Evolutionary conservation across 2,113 vertebrate genomes (phyloP), one percentile per base, ranked within the genome.

Genomic region (Cephalopterus ornatus): DNA sequence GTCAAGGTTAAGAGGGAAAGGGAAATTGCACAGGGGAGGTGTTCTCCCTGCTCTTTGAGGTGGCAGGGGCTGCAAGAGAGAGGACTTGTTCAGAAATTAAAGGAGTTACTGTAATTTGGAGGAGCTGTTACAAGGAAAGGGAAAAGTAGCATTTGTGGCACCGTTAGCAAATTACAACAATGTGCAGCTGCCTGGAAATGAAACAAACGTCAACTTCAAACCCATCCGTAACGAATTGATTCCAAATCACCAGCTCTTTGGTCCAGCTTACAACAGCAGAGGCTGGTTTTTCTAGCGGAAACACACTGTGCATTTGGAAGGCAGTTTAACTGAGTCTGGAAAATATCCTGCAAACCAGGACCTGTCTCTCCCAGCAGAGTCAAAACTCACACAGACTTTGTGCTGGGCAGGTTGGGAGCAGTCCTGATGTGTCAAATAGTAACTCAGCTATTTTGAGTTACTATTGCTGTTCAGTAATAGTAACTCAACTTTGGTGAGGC

Each of bases 1-100:
- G 95, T 96, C 96, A 96, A 96, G 93, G 96, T 96, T 94, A 96
- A 97, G 95, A 95, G 93, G 85, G 76, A 86, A 96, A 68, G 76
- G 95, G 90, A 96, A 96, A 94, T 68, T n/a, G 79, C n/a, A 3
- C 50, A 86, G 85, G 82, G 95, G 93, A 67, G 76, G 88, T 56
- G 68, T 72, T 84, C 55, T 8, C 13, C 24, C 75, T 81, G 72
- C 88, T 84, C 79, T 78, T 53, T 11, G 32, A 71, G 85, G 83
- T 61, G 88, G 86, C 37, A 28, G 63, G 17, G 68, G 74, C 88
- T 79, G 88, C 59, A 41, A 85, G 85, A 93, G 90, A 50, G 79
- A 46, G 50, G 68, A n/a, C 42, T 89, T n/a, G 70, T 6, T n/a
- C 52, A 37, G 83, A 27, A 94, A 30, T 53, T 87, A 30, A 86